Percentiles rank a stretch among this genome's conserved stretches.
Evolutionary conservation across 2,888 invertebrate genomes (phyloP).

Genomic region (Eupithecia abbreviata): DNA sequence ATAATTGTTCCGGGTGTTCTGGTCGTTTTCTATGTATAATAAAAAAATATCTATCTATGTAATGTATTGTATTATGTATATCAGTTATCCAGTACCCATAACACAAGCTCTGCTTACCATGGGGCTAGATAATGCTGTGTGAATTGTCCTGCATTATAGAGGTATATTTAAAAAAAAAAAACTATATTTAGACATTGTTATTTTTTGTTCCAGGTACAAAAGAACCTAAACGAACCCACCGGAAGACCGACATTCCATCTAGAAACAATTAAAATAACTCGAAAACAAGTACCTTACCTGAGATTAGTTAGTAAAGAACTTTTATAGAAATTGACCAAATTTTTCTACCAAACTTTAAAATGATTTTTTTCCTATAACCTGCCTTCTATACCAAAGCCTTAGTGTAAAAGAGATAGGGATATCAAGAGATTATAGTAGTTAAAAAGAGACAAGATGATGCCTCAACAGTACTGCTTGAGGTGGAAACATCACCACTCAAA

Average conservation of each 20-base stretch:
- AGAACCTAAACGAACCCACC: conserved; percentile 48
- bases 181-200: conserved; percentile 13
- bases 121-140: too few species aligned
- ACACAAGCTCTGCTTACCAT: too few species aligned
- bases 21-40: too few species aligned
- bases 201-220: conserved; percentile 54
- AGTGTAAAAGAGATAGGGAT: conserved; percentile 27
- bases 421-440: conserved; percentile 24
- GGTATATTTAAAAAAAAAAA: too few species aligned
- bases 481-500: conserved; percentile 97
- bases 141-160: too few species aligned
- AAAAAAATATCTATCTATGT: too few species aligned
- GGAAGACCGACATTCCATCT: conserved; percentile 59
- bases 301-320: conserved; percentile 46
- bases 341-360: conserved; percentile 60
- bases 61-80: too few species aligned
- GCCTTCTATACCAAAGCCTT: conserved; percentile 68
- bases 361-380: conserved; percentile 50
- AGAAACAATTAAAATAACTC: conserved; percentile 28
- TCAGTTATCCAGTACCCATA: too few species aligned
- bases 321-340: conserved; percentile 59
- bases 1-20: too few species aligned
- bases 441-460: conserved; percentile 83
- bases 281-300: conserved; percentile 50
- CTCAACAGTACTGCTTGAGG: conserved; percentile 95